A percentile compares a stretch with the other conserved stretches of the same genome.
These are phyloP conservation scores for Urechis unicinctus DNA, from an alignment of 2,888 invertebrate species.

Conservation along the genomic window DNA sequence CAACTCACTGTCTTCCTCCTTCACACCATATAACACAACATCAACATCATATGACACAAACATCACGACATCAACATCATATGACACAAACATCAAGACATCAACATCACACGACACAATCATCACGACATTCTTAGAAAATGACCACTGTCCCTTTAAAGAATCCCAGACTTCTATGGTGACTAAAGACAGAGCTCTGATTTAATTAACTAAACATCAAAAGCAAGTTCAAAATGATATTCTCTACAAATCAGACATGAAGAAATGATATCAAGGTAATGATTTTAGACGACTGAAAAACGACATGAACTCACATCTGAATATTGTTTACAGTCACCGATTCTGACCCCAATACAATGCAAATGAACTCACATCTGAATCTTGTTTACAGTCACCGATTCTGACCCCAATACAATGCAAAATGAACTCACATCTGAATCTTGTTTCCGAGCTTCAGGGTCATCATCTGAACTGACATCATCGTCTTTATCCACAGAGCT, in stretches of 20 bases:
- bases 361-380: no score
- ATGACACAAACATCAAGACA: background rate
- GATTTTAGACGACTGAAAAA: no score
- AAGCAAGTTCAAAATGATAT: no score
- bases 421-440: constrained; percentile 20
- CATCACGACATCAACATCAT: constrained; percentile 2
- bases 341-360: no score
- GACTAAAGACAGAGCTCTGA: no score
- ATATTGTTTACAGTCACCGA: no score
- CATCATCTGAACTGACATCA: constrained; percentile 46
- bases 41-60: constrained; percentile 28
- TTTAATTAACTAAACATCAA: no score
- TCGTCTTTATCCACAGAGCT: constrained; percentile 47
- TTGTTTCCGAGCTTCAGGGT: constrained; percentile 10
- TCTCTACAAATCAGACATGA: no score
- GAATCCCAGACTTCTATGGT: background rate
- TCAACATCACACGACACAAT: constrained; percentile 7
- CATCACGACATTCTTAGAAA: background rate
- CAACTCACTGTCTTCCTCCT: background rate
- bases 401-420: no score
- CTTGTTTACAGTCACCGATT: no score
- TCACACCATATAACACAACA: constrained; percentile 25
- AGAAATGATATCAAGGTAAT: background rate
- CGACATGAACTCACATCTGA: no score
- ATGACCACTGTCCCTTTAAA: background rate